These are phyloP conservation scores for Teleogryllus oceanicus DNA, from an alignment of 2,888 invertebrate species.

Conservation along the genomic window DNA sequence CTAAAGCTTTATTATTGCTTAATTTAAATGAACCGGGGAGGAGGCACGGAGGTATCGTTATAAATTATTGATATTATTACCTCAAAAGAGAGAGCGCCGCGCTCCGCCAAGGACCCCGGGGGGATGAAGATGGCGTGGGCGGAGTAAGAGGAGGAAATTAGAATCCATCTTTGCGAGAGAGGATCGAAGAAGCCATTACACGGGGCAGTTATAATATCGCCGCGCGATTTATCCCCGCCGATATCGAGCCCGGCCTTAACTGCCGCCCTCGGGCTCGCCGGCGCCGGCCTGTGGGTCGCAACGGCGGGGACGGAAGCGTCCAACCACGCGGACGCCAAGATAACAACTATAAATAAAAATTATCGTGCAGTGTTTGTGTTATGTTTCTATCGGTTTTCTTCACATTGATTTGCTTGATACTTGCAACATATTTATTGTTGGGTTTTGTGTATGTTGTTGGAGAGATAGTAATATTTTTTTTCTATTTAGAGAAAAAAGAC, in stretches of 20 bases:
- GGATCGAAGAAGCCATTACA: slow-evolving; percentile 18
- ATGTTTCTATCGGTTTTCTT: too few species aligned
- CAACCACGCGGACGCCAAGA: too few species aligned
- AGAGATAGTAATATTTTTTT: too few species aligned
- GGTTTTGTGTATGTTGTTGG: too few species aligned
- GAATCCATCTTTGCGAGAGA: slow-evolving; percentile 1
- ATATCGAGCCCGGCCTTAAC: slow-evolving; percentile 18
- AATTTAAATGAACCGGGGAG: slow-evolving; percentile 38
- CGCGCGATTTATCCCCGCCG: slow-evolving; percentile 8
- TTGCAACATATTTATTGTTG: too few species aligned
- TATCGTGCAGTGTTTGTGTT: too few species aligned
- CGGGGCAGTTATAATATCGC: slow-evolving; percentile 18
- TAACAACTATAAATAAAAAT: too few species aligned
- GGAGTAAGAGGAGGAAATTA: neutral
- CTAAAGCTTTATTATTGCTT: slow-evolving; percentile 38
- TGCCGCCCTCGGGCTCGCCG: neutral
- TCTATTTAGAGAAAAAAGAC: too few species aligned
- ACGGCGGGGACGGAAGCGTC: too few species aligned
- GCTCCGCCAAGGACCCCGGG: neutral
- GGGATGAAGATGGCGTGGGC: neutral
- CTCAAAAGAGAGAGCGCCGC: slow-evolving; percentile 18
- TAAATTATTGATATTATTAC: slow-evolving; percentile 39
- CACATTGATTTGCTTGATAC: too few species aligned
- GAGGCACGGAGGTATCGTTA: slow-evolving; percentile 28
- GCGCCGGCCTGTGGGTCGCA: too few species aligned